Percentiles rank a stretch among this genome's conserved stretches.
Evolutionary conservation across 1,140 invertebrate species (phyloP).

Genomic region (Cryptotermes secundus): DNA sequence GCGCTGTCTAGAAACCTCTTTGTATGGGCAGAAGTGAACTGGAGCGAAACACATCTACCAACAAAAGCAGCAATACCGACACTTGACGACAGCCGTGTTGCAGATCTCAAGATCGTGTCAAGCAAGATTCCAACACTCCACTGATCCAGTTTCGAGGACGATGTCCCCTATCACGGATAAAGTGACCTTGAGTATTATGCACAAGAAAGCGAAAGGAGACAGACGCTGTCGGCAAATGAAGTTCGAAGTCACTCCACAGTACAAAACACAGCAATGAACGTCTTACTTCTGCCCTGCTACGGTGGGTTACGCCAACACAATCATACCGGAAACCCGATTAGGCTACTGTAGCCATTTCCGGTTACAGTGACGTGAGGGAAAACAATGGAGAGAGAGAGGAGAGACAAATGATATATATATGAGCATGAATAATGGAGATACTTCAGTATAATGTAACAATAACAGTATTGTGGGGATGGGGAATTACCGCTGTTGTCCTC

Average conservation of each 20-base stretch:
- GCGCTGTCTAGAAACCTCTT: no score
- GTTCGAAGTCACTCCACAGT: background rate
- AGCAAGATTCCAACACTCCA: background rate
- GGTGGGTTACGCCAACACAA: background rate
- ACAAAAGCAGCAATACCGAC: background rate
- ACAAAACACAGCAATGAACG: background rate
- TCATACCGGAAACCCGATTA: constrained; percentile 9
- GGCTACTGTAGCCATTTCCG: background rate
- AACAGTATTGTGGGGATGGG: no score
- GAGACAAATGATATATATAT: background rate
- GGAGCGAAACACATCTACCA: no score
- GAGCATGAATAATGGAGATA: background rate
- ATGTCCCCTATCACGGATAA: background rate
- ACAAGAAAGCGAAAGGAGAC: background rate
- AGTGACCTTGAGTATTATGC: constrained; percentile 9
- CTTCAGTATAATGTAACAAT: background rate
- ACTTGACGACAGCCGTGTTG: background rate
- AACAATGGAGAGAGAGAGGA: background rate
- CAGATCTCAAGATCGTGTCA: background rate
- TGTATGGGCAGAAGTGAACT: no score
- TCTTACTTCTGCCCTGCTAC: background rate
- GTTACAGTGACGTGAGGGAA: background rate
- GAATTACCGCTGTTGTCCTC: background rate
- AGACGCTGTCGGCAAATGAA: background rate
- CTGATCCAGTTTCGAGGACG: constrained; percentile 10